A percentile compares a stretch with the other conserved stretches of the same genome.
These are phyloP conservation scores for Peribatodes rhomboidaria DNA, from an alignment of 2,888 invertebrate species.

Conservation along the genomic window DNA sequence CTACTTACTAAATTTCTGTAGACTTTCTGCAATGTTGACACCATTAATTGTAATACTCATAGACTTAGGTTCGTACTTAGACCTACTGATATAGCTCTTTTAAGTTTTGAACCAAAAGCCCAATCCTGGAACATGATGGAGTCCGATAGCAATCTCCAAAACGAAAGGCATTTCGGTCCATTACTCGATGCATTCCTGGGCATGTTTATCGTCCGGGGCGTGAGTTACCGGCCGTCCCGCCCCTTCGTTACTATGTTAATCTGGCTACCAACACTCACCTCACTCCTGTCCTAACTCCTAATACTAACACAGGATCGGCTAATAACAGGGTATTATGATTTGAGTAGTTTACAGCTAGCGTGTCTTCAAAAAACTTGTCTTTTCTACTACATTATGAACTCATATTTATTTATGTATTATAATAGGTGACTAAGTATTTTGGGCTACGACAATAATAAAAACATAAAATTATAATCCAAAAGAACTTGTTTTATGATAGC, in stretches of 20 bases:
- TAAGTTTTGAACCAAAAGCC: background rate
- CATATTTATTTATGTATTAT: background rate
- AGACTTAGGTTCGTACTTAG: background rate
- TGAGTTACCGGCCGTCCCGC: constrained; percentile 80
- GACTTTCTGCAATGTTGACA: no score
- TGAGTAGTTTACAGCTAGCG: constrained; percentile 7
- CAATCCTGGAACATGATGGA: constrained; percentile 13
- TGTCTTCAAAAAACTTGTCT: constrained; percentile 2
- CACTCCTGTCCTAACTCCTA: constrained; percentile 40
- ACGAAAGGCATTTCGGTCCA: constrained; percentile 51
- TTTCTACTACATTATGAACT: constrained; percentile 7
- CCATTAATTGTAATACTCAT: no score
- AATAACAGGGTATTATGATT: constrained; percentile 17
- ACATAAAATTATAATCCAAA: background rate
- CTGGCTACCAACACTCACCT: constrained; percentile 60
- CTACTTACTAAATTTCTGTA: no score
- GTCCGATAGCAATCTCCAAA: constrained; percentile 29
- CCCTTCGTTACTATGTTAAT: constrained; percentile 85
- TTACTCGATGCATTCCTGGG: constrained; percentile 72
- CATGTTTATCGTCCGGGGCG: constrained; percentile 84
- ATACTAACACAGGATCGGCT: constrained; percentile 35
- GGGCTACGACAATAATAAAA: background rate
- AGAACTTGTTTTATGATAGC: constrained; percentile 6
- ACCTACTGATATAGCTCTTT: background rate
- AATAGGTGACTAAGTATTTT: background rate